Evolutionary conservation across 1,140 invertebrate species (phyloP), one percentile per base, ranked within the genome.

Genomic region (Pantala flavescens): DNA sequence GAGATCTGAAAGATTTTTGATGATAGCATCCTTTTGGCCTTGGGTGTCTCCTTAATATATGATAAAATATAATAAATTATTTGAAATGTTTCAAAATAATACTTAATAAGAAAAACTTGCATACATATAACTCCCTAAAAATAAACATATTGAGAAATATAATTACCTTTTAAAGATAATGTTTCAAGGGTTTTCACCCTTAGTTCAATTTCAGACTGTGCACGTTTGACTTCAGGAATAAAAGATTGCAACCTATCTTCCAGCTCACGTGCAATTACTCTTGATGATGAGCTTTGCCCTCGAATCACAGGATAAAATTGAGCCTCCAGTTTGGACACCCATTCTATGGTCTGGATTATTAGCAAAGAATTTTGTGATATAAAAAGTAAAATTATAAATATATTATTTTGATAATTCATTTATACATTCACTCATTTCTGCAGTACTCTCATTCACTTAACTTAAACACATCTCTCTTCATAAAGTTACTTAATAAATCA

Each of bases 231-330:
- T 78, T 88, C 86, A 12, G 88, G 86, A 74, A 87, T 78, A 77
- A 91, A 87, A 21, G 84, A 83, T 23, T 83, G 80, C 70, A 88
- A 82, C 80, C 90, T 89, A 71, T 83, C 82, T 78, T 90, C 85
- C 43, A 94, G 82, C 79, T 88, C 84, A 73, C 83, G 79, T 11
- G 86, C 81, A 78, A 90, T 85, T 70, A 86, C 85, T 73, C 84
- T 83, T 21, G 81, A 80, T 76, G 86, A 86, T 49, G 84, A 84
- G 0, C 88, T 86, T 74, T 87, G 84, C 42, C 87, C 87, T 70
- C 86, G 89, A 75, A 94, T 87, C 23, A 93, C 85, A 19, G 92
- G 92, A 85, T 93, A 94, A 74, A 94, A 82, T 76, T 91, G 88
- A 73, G 87, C 86, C 78, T 91, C 88, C 78, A 92, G 85, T 82